A percentile compares a stretch with the other conserved stretches of the same genome.
Conservation (phyloP, 1,140 invertebrate genomes). For the Diorhabda elongata region DNA sequence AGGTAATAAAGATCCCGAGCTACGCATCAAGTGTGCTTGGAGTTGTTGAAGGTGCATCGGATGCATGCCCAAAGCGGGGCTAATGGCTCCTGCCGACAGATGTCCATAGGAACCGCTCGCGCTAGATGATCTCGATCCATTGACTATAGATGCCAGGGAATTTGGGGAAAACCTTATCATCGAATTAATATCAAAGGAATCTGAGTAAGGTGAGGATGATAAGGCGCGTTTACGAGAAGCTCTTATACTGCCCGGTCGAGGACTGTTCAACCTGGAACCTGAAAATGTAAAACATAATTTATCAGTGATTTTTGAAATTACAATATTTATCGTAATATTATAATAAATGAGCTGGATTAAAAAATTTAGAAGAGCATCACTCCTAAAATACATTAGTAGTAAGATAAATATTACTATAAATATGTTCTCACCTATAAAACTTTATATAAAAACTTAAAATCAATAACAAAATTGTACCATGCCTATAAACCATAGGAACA, state of each 20-base stretch:
- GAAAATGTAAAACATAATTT: conserved; percentile 32
- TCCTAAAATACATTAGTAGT: too few relatives aligned
- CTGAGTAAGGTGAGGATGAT: conserved; percentile 91
- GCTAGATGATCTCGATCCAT: conserved; percentile 79
- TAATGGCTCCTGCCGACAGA: conserved; percentile 68
- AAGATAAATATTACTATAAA: too few relatives aligned
- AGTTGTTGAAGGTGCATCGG: conserved; percentile 70
- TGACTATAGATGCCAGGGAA: conserved; percentile 85
- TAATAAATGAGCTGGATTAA: too few relatives aligned
- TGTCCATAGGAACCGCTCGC: conserved; percentile 90
- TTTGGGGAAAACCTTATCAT: conserved; percentile 94
- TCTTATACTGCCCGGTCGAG: conserved; percentile 55
- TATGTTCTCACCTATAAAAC: too few relatives aligned
- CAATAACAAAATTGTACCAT: too few relatives aligned
- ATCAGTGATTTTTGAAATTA: too few relatives aligned
- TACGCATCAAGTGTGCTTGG: conserved; percentile 68
- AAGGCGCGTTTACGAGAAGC: conserved; percentile 79
- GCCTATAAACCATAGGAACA: too few relatives aligned
- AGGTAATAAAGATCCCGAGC: conserved; percentile 56
- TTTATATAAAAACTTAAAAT: too few relatives aligned
- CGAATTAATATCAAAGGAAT: conserved; percentile 89
- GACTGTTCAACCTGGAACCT: conserved; percentile 70
- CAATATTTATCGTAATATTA: too few relatives aligned
- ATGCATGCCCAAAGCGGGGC: conserved; percentile 63
- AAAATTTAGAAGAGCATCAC: too few relatives aligned